phyloP scores from a whole-genome alignment of 2,888 invertebrate species.

The Dorcus hopei region DNA sequence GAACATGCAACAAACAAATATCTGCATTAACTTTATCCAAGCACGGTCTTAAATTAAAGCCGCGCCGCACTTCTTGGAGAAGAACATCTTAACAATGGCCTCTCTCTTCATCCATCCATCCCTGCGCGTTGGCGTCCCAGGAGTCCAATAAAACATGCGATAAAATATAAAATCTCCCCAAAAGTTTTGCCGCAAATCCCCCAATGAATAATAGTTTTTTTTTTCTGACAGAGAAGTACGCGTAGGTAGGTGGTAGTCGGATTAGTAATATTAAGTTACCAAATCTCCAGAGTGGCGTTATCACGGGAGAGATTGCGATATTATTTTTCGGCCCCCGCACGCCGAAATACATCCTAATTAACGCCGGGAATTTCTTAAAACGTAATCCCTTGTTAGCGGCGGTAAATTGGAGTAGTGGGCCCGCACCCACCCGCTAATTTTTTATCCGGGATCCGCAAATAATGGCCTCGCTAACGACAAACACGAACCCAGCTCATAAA shows the following conservation, averaged over 20 bases:
- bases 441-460: slow-evolving; percentile 8
- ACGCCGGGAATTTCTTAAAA: slow-evolving; percentile 30
- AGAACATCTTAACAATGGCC: too few relatives aligned
- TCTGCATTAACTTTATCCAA: too few relatives aligned
- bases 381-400: slow-evolving; percentile 34
- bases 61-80: too few relatives aligned
- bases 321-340: slow-evolving; percentile 23
- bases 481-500: slow-evolving; percentile 22
- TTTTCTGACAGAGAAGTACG: neutral
- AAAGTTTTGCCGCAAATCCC: slow-evolving; percentile 12
- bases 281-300: neutral
- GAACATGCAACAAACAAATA: too few relatives aligned
- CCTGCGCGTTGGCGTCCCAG: slow-evolving; percentile 7
- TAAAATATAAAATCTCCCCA: slow-evolving; percentile 14
- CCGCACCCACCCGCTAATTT: slow-evolving; percentile 17
- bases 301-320: slow-evolving; percentile 18
- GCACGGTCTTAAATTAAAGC: too few relatives aligned
- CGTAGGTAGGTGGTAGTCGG: neutral
- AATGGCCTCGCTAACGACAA: slow-evolving; percentile 1
- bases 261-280: neutral
- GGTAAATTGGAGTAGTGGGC: slow-evolving; percentile 22
- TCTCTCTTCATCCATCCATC: too few relatives aligned
- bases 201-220: slow-evolving; percentile 10
- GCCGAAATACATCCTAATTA: slow-evolving; percentile 34
- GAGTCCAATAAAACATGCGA: slow-evolving; percentile 14